These are phyloP conservation scores for Cotesia glomerata DNA, from an alignment of 1,140 invertebrate species.

Conservation along the genomic window DNA sequence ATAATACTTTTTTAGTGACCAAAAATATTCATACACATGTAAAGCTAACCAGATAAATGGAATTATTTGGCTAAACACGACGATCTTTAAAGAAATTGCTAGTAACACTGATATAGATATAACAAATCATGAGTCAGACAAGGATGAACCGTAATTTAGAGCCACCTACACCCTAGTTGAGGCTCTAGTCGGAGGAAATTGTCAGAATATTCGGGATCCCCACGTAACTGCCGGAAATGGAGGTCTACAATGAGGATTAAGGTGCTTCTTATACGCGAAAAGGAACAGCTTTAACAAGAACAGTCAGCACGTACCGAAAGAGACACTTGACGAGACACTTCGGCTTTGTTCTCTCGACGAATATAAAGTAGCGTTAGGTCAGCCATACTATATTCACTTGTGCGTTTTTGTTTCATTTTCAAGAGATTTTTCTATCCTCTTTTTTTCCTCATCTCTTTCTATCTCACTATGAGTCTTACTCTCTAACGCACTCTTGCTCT, in stretches of 20 bases:
- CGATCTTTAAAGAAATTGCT: no score
- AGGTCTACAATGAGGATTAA: constrained; percentile 22
- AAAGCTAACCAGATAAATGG: no score
- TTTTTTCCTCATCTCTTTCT: neutral
- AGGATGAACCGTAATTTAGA: neutral
- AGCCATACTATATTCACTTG: constrained; percentile 6
- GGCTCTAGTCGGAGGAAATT: neutral
- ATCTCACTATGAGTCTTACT: constrained; percentile 5
- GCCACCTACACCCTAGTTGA: constrained; percentile 7
- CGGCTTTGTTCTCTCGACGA: constrained; percentile 28
- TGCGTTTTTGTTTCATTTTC: constrained; percentile 19
- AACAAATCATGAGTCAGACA: neutral
- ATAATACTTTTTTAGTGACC: no score
- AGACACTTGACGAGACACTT: constrained; percentile 35
- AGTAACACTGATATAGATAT: neutral
- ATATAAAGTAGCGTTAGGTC: constrained; percentile 33
- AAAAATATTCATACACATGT: no score
- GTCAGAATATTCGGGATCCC: constrained; percentile 23
- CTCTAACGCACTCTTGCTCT: neutral
- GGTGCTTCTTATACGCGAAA: constrained; percentile 18
- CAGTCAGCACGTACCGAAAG: constrained; percentile 20
- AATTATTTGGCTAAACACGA: no score
- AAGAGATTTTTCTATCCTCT: constrained; percentile 15
- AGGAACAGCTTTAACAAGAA: constrained; percentile 26
- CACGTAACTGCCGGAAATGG: constrained; percentile 5